These are phyloP conservation scores for Drosophila diplacantha DNA, from an alignment of 2,888 invertebrate genomes.

Conservation along the genomic window DNA sequence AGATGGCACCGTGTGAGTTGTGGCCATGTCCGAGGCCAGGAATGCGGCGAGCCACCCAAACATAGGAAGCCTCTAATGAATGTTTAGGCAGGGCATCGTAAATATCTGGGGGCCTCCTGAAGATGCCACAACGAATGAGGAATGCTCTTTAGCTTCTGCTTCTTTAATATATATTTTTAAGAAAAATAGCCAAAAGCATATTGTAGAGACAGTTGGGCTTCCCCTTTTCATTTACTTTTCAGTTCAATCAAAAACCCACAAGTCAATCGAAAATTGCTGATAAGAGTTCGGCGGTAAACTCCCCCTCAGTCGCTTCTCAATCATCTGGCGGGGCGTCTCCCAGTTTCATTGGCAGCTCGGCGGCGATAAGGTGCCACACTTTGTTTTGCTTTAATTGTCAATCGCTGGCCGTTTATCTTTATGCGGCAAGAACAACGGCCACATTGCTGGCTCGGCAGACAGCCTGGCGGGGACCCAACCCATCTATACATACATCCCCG, in stretches of 20 bases:
- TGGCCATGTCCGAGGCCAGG: conserved; percentile 64
- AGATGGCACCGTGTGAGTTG: conserved; percentile 55
- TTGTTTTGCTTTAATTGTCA: conserved; percentile 62
- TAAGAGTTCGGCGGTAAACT: conserved; percentile 24
- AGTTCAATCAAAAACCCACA: conserved; percentile 4
- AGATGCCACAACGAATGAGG: conserved; percentile 15
- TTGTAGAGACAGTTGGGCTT: too few species aligned
- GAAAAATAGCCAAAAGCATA: too few species aligned
- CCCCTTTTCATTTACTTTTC: neutral
- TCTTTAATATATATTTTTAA: too few species aligned
- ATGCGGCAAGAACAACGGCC: conserved; percentile 40
- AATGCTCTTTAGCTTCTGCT: neutral
- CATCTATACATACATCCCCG: neutral
- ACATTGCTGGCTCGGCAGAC: conserved; percentile 51
- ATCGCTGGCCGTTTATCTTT: conserved; percentile 60
- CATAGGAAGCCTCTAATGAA: conserved; percentile 68
- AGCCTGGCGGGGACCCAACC: conserved; percentile 55
- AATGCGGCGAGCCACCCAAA: conserved; percentile 67
- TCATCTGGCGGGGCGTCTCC: conserved; percentile 28
- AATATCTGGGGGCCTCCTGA: conserved; percentile 35
- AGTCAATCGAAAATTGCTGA: conserved; percentile 31
- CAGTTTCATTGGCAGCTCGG: conserved; percentile 46
- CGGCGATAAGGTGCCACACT: conserved; percentile 57
- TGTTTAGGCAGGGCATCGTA: conserved; percentile 53
- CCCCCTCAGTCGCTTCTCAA: conserved; percentile 9